Percentiles rank a stretch among this genome's conserved stretches.
These are phyloP conservation scores for Sarcophaga rosellei DNA, from an alignment of 2,888 invertebrate genomes.

Conservation along the genomic window DNA sequence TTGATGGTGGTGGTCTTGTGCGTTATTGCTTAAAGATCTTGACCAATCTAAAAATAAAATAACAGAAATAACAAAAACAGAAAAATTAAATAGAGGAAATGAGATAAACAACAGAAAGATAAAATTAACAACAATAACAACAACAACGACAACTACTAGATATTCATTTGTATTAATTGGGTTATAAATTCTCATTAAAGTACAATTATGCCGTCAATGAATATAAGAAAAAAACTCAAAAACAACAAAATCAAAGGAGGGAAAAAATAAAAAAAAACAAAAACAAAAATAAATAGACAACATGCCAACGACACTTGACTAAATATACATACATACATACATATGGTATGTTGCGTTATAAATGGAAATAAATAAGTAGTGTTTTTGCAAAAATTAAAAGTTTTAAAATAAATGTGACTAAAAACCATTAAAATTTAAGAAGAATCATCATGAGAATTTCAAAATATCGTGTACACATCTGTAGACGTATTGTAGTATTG, in stretches of 20 bases:
- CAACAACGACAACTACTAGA: background rate
- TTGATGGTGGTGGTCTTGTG: slow-evolving; percentile 61
- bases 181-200: slow-evolving; percentile 49
- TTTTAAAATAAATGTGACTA: too few relatives aligned
- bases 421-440: too few relatives aligned
- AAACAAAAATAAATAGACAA: background rate
- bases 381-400: too few relatives aligned
- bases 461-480: too few relatives aligned
- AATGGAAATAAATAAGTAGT: too few relatives aligned
- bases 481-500: too few relatives aligned
- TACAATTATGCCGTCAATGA: slow-evolving; percentile 33
- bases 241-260: slow-evolving; percentile 1
- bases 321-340: slow-evolving; percentile 8
- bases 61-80: slow-evolving; percentile 28
- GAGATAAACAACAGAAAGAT: background rate
- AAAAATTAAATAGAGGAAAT: slow-evolving; percentile 46
- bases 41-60: slow-evolving; percentile 77
- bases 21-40: slow-evolving; percentile 79
- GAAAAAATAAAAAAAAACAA: background rate
- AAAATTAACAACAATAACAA: slow-evolving; percentile 5
- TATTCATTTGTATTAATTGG: slow-evolving; percentile 33
- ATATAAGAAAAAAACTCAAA: background rate
- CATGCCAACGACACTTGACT: background rate
- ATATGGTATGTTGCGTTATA: background rate
- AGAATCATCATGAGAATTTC: too few relatives aligned